Evolutionary conservation across 2,888 invertebrate species (phyloP), one percentile per base, ranked within the genome.

Genomic region (Ennomos quercinarius): DNA sequence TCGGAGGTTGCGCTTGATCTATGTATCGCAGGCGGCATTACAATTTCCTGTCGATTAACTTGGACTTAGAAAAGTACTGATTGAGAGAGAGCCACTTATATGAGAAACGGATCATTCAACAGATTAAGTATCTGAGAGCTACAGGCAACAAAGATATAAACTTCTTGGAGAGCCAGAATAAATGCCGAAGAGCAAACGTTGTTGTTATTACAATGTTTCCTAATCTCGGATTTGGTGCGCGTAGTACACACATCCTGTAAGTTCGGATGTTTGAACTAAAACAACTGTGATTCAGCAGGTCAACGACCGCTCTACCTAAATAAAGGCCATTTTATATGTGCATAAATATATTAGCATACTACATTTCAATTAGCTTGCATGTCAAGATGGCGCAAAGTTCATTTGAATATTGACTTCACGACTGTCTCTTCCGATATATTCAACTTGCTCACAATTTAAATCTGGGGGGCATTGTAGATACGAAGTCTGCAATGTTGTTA

Each of bases 331-430:
- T 66, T 73, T 72, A 74, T 76, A 74, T 73, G 73, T 77, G 76
- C 75, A 78, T 76, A 76, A 76, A 73, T 74, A 73, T 74, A 74
- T 84, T 81, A 79, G 78, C 86, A 88, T 88, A 81, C 82, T 83
- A 85, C 81, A 85, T 85, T 85, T 86, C 81, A 86, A 87, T 89
- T 87, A 86, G 80, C 74, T 76, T 77, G 80, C 83, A 70, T 74
- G 83, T 84, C 83, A 84, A 83, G 77, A 76, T 80, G 74, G 73
- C 74, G 81, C 78, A 76, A 80, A 78, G 73, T 74, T 76, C 67
- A 89, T 90, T 89, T 87, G 76, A 89, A 89, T 88, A 86, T 79
- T 78, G 80, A 78, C 72, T 77, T 80, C 84, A 85, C 85, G 86
- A 86, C 61, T 74, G 69, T 70, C 73, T 74, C 72, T 77, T 74